A percentile compares a stretch with the other conserved stretches of the same genome.
These are phyloP conservation scores for Lycocerus yunnanus DNA, from an alignment of 2,888 invertebrate genomes.

Conservation along the genomic window DNA sequence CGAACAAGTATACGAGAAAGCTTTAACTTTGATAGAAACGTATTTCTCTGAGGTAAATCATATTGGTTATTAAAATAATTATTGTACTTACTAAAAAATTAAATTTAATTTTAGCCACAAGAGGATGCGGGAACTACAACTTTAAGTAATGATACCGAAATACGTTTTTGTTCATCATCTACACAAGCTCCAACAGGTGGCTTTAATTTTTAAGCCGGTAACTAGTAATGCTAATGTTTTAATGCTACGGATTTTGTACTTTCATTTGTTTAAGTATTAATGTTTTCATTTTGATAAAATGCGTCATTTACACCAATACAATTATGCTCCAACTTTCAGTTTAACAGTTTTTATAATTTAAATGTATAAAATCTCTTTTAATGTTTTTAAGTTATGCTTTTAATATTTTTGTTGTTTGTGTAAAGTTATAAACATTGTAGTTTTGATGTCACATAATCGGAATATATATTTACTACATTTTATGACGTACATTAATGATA, in stretches of 20 bases:
- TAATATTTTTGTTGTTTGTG: not conserved
- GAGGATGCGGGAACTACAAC: not conserved
- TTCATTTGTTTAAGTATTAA: not conserved
- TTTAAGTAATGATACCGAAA: not conserved
- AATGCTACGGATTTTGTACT: not conserved
- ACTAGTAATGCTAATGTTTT: not conserved
- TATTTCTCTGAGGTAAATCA: constrained; percentile 51
- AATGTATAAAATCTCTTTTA: not conserved
- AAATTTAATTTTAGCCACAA: not conserved
- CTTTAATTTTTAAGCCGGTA: not conserved
- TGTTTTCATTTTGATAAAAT: not conserved
- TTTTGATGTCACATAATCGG: not conserved
- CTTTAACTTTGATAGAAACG: constrained; percentile 52
- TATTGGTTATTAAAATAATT: not conserved
- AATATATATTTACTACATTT: not conserved
- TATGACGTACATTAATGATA: not conserved
- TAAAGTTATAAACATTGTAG: not conserved
- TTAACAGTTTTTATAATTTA: not conserved
- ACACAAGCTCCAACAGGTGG: not conserved
- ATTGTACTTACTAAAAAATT: not conserved
- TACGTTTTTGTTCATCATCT: not conserved
- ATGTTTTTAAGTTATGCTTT: not conserved
- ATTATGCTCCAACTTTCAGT: not conserved
- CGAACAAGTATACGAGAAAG: constrained; percentile 69
- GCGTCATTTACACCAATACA: not conserved